Evolutionary conservation across 1,140 invertebrate genomes (phyloP).

Genomic region (Agrilus planipennis): DNA sequence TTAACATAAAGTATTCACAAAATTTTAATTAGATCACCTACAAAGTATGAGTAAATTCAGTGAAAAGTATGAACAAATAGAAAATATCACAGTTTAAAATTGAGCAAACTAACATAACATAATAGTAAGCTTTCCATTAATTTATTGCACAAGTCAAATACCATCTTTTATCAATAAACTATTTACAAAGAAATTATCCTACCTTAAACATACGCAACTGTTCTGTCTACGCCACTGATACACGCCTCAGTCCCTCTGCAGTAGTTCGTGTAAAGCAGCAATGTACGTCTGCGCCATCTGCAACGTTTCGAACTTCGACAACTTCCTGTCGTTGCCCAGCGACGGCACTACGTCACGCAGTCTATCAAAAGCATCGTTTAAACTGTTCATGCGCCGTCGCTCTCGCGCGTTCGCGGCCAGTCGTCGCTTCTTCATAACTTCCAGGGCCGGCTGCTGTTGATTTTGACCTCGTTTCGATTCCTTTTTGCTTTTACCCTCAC

Average conservation of each 20-base stretch:
- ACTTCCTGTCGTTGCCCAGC: constrained; percentile 57
- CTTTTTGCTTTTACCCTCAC: constrained; percentile 10
- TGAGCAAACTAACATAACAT: no score
- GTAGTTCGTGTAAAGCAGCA: constrained; percentile 48
- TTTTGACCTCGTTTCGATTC: neutral
- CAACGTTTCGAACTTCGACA: constrained; percentile 71
- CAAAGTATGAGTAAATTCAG: no score
- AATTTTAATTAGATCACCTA: no score
- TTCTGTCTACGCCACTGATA: neutral
- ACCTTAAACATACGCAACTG: no score
- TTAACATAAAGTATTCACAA: no score
- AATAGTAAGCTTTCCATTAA: no score
- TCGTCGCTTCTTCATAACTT: constrained; percentile 45
- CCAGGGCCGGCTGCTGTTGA: constrained; percentile 20
- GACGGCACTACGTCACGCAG: constrained; percentile 63
- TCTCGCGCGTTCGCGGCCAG: constrained; percentile 63
- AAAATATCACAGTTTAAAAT: no score
- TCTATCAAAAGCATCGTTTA: constrained; percentile 67
- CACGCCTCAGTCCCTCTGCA: constrained; percentile 31
- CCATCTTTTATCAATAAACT: no score
- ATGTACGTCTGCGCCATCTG: constrained; percentile 79
- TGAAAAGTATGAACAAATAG: no score
- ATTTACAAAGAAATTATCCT: no score
- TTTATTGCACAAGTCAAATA: no score
- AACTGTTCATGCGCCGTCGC: constrained; percentile 59